These are phyloP conservation scores for Caradrina clavipalpis DNA, from an alignment of 2,888 invertebrate species.

Conservation along the genomic window DNA sequence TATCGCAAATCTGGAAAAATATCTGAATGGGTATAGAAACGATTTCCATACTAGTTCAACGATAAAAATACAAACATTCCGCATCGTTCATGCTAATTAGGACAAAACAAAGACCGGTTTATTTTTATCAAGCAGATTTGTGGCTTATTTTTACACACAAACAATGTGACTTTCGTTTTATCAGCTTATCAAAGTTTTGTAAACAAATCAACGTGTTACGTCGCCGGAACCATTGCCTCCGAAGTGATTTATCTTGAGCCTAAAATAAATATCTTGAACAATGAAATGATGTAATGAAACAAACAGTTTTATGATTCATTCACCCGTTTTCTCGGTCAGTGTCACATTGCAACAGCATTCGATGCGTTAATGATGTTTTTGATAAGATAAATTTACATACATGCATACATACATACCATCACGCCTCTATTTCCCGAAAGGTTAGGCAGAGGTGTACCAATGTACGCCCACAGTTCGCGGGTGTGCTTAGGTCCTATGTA, in stretches of 20 bases:
- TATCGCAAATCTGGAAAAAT: neutral
- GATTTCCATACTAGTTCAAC: slow-evolving; percentile 1
- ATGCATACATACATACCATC: no score
- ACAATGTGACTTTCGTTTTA: slow-evolving; percentile 40
- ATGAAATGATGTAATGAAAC: slow-evolving; percentile 50
- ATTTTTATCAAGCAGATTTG: neutral
- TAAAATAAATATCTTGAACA: slow-evolving; percentile 52
- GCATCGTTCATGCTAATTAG: neutral
- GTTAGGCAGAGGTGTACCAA: no score
- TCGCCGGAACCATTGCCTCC: slow-evolving; percentile 25
- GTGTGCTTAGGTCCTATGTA: no score
- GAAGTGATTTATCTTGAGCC: slow-evolving; percentile 37
- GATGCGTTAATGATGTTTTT: no score
- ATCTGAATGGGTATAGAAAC: neutral
- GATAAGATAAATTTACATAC: no score
- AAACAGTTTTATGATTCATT: slow-evolving; percentile 48
- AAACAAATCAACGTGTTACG: slow-evolving; percentile 50
- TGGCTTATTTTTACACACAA: slow-evolving; percentile 8
- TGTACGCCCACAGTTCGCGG: no score
- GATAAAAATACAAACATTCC: neutral
- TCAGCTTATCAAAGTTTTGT: slow-evolving; percentile 41
- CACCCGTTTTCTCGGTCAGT: slow-evolving; percentile 52
- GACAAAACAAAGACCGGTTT: neutral
- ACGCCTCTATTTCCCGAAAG: no score
- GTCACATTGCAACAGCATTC: slow-evolving; percentile 15